phyloP scores from a whole-genome alignment of 2,113 vertebrate genomes.

The Phyllostomus discolor region DNA sequence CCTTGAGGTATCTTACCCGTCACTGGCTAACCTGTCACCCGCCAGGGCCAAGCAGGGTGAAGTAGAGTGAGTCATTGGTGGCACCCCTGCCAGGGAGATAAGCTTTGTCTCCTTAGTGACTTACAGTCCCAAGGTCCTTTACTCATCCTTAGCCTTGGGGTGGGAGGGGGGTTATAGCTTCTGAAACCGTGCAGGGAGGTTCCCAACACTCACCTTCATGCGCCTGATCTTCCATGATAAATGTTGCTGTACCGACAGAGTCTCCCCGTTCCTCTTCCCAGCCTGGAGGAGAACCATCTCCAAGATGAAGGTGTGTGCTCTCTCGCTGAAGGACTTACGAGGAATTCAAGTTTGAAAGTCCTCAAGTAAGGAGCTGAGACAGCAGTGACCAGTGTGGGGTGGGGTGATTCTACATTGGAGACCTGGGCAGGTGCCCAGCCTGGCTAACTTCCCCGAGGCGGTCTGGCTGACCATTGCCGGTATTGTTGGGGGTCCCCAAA shows the following conservation, averaged over 20 bases:
- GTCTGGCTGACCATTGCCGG: neutral
- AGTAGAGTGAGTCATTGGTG: too few species aligned
- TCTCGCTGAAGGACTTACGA: constrained; percentile 67
- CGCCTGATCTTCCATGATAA: neutral
- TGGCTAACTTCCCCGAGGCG: rapidly evolving
- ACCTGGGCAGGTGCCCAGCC: neutral
- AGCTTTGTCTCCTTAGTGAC: too few species aligned
- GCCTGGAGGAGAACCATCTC: constrained; percentile 74
- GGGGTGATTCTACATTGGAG: neutral
- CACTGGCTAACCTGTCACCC: too few species aligned
- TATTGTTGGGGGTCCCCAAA: neutral
- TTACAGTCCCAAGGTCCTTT: too few species aligned
- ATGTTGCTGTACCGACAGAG: rapidly evolving
- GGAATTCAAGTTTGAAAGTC: constrained; percentile 71
- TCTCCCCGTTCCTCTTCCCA: constrained; percentile 28
- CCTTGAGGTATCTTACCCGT: too few species aligned
- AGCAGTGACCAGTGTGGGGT: neutral
- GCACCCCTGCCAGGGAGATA: too few species aligned
- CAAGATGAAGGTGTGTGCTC: constrained; percentile 63
- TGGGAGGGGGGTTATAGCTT: too few species aligned
- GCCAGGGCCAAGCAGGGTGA: too few species aligned
- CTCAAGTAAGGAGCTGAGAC: constrained; percentile 67
- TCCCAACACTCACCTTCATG: neutral
- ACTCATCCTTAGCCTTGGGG: too few species aligned
- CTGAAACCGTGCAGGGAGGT: too few species aligned